Evolutionary conservation across 1,140 invertebrate species (phyloP).

Genomic region (Solen grandis): DNA sequence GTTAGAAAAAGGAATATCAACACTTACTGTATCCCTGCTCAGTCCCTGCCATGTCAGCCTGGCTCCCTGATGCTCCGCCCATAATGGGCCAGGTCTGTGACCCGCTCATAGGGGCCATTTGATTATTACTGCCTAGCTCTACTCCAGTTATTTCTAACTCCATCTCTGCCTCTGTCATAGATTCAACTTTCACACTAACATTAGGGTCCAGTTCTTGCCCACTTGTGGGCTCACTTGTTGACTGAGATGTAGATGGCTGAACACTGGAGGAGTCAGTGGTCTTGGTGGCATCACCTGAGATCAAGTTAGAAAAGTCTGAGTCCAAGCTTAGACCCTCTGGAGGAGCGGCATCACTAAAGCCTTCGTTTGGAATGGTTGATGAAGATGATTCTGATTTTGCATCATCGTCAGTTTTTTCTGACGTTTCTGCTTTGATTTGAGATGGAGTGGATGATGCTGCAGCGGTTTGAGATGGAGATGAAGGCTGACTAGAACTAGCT

Average conservation of each 20-base stretch:
- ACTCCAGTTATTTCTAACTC: background rate
- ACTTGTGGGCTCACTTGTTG: background rate
- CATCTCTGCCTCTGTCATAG: background rate
- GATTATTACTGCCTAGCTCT: background rate
- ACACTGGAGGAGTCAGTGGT: background rate
- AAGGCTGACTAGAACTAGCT: conserved; percentile 7
- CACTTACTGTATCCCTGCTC: conserved; percentile 48
- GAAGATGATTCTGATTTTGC: conserved; percentile 27
- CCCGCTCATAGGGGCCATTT: background rate
- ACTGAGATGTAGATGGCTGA: no score
- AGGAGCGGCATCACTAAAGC: background rate
- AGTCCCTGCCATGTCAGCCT: conserved; percentile 1
- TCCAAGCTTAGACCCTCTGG: conserved; percentile 13
- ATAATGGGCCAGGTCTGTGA: conserved; percentile 31
- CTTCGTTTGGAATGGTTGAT: conserved; percentile 29
- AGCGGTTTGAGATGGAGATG: conserved; percentile 46
- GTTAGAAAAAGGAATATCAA: conserved; percentile 3
- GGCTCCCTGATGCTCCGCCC: conserved; percentile 20
- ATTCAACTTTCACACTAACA: background rate
- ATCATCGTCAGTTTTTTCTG: conserved; percentile 25
- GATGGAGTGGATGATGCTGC: conserved; percentile 4
- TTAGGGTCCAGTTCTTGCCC: background rate
- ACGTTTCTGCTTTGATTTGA: conserved; percentile 18
- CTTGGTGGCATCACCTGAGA: conserved; percentile 8
- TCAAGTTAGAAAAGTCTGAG: conserved; percentile 39